Conservation (phyloP, 2,113 vertebrate genomes). For the Ammospiza nelsoni region DNA sequence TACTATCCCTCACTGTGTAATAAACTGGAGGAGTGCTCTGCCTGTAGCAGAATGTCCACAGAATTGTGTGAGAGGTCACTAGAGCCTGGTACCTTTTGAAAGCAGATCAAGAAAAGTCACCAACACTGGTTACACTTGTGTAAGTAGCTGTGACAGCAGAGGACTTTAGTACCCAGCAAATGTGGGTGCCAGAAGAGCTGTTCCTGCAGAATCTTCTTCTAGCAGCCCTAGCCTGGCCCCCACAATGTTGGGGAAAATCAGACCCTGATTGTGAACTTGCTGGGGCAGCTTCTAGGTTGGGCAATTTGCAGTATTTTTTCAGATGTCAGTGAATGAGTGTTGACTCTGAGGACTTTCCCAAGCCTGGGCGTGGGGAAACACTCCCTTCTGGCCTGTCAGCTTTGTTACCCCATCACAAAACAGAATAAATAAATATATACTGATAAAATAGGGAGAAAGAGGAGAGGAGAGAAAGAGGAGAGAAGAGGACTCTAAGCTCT, state of each 20-base stretch:
- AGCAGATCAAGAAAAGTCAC: neutral
- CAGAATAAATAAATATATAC: neutral
- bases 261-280: neutral
- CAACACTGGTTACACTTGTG: neutral
- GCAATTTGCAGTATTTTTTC: neutral
- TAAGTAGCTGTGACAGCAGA: neutral
- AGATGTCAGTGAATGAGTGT: neutral
- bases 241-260: neutral
- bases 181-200: neutral
- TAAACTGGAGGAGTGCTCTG: neutral
- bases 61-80: neutral
- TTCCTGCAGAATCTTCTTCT: neutral
- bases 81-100: neutral
- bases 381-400: neutral
- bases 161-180: neutral
- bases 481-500: neutral
- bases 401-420: neutral
- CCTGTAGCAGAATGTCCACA: neutral
- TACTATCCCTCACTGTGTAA: neutral
- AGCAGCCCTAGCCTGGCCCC: neutral
- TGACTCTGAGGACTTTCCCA: neutral
- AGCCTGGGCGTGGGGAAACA: neutral
- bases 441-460: too few species aligned
- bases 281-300: neutral
- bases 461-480: too few species aligned